phyloP scores from a whole-genome alignment of 2,797 vertebrate genomes.

The Borostomias antarcticus region DNA sequence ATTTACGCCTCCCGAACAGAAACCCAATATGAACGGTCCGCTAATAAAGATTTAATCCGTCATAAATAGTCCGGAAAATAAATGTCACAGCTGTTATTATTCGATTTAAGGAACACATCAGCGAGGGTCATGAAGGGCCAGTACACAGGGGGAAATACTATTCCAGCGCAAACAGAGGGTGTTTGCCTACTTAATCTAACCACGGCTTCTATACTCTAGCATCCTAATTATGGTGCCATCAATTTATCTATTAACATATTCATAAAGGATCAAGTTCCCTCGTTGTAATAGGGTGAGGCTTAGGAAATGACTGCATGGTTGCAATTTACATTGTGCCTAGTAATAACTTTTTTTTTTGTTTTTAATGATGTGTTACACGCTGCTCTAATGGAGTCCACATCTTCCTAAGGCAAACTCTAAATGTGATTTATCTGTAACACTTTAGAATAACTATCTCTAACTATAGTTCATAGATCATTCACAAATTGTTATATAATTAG shows the following conservation, averaged over 20 bases:
- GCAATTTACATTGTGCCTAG: background rate
- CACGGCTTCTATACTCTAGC: background rate
- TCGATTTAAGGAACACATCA: slow-evolving; percentile 41
- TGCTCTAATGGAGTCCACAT: no score
- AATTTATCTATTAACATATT: slow-evolving; percentile 23
- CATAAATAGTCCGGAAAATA: slow-evolving; percentile 41
- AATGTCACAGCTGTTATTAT: slow-evolving; percentile 37
- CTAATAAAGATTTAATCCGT: slow-evolving; percentile 49
- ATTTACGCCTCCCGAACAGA: slow-evolving; percentile 41
- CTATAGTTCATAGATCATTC: no score
- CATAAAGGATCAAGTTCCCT: slow-evolving; percentile 25
- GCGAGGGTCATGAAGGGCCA: background rate
- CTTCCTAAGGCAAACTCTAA: no score
- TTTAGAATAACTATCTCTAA: no score
- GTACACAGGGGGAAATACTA: slow-evolving; percentile 6
- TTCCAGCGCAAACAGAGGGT: slow-evolving; percentile 27
- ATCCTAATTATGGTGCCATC: slow-evolving; percentile 23
- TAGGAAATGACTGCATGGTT: background rate
- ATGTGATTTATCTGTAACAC: no score
- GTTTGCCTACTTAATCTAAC: slow-evolving; percentile 27
- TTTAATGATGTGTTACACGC: no score
- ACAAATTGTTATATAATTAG: no score
- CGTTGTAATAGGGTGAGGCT: background rate
- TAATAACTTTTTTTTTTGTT: no score
- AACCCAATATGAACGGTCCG: slow-evolving; percentile 41